phyloP scores from a whole-genome alignment of 2,888 invertebrate species.

The Phlogophora meticulosa region DNA sequence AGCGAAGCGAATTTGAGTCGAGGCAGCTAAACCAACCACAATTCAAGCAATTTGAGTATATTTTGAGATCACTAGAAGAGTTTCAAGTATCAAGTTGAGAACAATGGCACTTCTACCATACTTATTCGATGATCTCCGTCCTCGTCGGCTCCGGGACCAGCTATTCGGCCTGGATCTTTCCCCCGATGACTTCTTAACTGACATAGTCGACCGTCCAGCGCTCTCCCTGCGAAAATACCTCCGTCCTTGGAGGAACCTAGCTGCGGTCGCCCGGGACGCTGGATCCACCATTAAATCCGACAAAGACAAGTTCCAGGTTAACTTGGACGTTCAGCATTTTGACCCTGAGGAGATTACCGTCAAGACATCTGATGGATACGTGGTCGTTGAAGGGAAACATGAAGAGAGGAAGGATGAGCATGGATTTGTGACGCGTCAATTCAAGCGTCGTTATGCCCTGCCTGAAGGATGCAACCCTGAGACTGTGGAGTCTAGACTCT shows the following conservation, averaged over 20 bases:
- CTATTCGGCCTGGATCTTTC: conserved; percentile 83
- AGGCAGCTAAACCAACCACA: not conserved
- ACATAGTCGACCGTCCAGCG: conserved; percentile 79
- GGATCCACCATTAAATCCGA: conserved; percentile 90
- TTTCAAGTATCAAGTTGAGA: not conserved
- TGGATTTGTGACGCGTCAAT: conserved; percentile 94
- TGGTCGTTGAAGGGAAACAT: conserved; percentile 95
- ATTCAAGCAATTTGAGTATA: not conserved
- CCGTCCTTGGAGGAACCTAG: conserved; percentile 85
- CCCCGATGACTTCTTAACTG: conserved; percentile 81
- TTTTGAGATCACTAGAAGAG: not conserved
- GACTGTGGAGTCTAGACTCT: conserved; percentile 93
- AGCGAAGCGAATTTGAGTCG: not conserved
- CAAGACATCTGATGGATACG: conserved; percentile 93
- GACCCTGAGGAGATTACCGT: conserved; percentile 94
- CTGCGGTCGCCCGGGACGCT: conserved; percentile 84
- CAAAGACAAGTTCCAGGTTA: conserved; percentile 92
- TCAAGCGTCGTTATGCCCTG: conserved; percentile 93
- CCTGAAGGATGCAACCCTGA: conserved; percentile 94
- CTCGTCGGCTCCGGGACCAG: conserved; percentile 80
- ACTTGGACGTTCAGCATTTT: conserved; percentile 95
- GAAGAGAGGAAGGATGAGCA: conserved; percentile 94
- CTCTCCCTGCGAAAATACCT: conserved; percentile 77
- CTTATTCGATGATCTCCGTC: conserved; percentile 79
- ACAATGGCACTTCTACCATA: conserved; percentile 85